A percentile compares a stretch with the other conserved stretches of the same genome.
These are phyloP conservation scores for Drosophila niveifrons DNA, from an alignment of 2,888 invertebrate genomes.

Conservation along the genomic window DNA sequence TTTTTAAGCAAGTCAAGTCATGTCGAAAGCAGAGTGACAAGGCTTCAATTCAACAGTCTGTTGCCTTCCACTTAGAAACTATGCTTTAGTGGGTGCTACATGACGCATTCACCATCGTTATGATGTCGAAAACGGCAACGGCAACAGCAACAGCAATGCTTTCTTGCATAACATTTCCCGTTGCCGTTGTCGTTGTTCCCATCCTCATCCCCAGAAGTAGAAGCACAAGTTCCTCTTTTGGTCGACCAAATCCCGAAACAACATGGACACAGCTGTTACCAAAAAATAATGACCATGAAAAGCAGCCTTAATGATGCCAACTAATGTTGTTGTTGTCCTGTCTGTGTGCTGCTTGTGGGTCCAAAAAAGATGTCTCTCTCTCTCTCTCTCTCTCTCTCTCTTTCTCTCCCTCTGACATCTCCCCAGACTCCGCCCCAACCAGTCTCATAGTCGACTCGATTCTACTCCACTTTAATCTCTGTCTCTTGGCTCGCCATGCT, in stretches of 20 bases:
- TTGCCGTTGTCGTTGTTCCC: neutral
- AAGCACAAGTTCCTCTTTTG: slow-evolving; percentile 43
- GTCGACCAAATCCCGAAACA: slow-evolving; percentile 69
- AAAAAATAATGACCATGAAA: slow-evolving; percentile 85
- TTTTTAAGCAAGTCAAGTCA: slow-evolving; percentile 29
- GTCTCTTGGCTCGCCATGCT: slow-evolving; percentile 23
- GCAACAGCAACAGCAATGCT: slow-evolving; percentile 11
- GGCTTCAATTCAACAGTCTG: slow-evolving; percentile 61
- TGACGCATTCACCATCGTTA: slow-evolving; percentile 70
- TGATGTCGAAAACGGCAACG: slow-evolving; percentile 49
- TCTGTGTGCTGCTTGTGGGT: slow-evolving; percentile 16
- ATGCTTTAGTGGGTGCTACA: slow-evolving; percentile 79
- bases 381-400: neutral
- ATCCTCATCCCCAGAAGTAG: neutral
- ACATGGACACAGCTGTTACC: slow-evolving; percentile 84
- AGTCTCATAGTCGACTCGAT: slow-evolving; percentile 9
- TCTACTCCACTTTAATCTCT: slow-evolving; percentile 13
- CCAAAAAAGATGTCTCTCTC: slow-evolving; percentile 16
- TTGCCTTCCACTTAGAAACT: slow-evolving; percentile 65
- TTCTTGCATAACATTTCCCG: slow-evolving; percentile 12
- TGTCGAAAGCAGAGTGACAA: slow-evolving; percentile 38
- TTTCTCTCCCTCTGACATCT: neutral
- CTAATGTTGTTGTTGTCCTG: slow-evolving; percentile 73
- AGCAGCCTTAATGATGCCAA: slow-evolving; percentile 85
- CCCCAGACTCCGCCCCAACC: neutral